Evolutionary conservation across 2,113 vertebrate species (phyloP).

Genomic region (Cercopithecus mona): DNA sequence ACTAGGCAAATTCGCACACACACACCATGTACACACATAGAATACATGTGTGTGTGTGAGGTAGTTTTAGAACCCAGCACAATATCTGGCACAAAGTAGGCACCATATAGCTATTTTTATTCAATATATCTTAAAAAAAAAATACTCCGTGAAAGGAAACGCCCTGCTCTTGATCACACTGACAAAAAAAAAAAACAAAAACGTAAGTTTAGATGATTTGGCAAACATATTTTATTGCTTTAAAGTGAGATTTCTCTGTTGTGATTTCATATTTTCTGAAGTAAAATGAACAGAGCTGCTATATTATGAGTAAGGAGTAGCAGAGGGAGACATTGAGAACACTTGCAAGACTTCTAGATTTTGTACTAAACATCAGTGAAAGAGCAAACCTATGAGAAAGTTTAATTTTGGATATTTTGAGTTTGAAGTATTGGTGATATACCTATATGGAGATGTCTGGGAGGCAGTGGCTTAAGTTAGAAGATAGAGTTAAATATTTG

Average conservation of each 20-base stretch:
- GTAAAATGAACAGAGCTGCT: conserved; percentile 13
- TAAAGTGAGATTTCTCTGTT: neutral
- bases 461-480: neutral
- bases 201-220: neutral
- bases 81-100: neutral
- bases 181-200: neutral
- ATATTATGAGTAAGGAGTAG: neutral
- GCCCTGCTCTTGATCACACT: neutral
- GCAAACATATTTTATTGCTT: conserved; percentile 19
- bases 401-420: neutral
- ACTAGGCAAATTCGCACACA: neutral
- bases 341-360: neutral
- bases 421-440: neutral
- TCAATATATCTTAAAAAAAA: neutral
- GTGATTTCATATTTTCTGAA: conserved; percentile 22
- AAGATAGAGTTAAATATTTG: neutral
- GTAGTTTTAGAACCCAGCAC: neutral
- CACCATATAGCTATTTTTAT: neutral
- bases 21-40: neutral
- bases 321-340: neutral
- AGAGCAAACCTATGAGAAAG: neutral
- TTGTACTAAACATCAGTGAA: neutral
- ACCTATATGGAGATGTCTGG: neutral
- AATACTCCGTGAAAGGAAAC: neutral
- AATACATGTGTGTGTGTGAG: neutral